A percentile compares a stretch with the other conserved stretches of the same genome.
These are phyloP conservation scores for Athalia cordata DNA, from an alignment of 2,888 invertebrate species.

Conservation along the genomic window DNA sequence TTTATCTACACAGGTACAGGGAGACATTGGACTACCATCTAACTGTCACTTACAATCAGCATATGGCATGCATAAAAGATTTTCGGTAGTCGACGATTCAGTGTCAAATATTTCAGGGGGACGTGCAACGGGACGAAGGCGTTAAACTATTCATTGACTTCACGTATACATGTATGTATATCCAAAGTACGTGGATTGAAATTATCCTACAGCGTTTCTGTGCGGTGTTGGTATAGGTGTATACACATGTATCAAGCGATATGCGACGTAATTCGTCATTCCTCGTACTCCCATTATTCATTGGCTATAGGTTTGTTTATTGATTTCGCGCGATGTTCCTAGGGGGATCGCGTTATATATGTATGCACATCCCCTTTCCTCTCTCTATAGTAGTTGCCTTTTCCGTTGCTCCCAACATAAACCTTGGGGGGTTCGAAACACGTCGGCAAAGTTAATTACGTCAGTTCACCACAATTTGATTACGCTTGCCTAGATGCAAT, in stretches of 20 bases:
- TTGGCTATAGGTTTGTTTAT: not conserved
- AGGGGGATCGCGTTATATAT: too few species aligned
- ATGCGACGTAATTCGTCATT: not conserved
- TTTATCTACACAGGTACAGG: too few species aligned
- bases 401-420: too few species aligned
- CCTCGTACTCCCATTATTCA: conserved; percentile 8
- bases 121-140: not conserved
- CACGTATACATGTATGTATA: not conserved
- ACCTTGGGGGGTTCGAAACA: not conserved
- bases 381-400: too few species aligned
- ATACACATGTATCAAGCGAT: not conserved
- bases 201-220: not conserved
- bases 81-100: not conserved
- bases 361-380: too few species aligned
- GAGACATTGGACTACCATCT: too few species aligned
- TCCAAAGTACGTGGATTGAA: not conserved
- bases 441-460: conserved; percentile 8
- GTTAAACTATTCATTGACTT: conserved; percentile 22
- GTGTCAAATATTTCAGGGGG: not conserved
- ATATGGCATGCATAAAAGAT: too few species aligned
- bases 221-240: not conserved
- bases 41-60: too few species aligned
- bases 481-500: conserved; percentile 14
- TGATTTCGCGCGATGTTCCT: not conserved
- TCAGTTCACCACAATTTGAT: not conserved